Evolutionary conservation across 2,888 invertebrate genomes (phyloP).

Genomic region (Lasius fuliginosus): DNA sequence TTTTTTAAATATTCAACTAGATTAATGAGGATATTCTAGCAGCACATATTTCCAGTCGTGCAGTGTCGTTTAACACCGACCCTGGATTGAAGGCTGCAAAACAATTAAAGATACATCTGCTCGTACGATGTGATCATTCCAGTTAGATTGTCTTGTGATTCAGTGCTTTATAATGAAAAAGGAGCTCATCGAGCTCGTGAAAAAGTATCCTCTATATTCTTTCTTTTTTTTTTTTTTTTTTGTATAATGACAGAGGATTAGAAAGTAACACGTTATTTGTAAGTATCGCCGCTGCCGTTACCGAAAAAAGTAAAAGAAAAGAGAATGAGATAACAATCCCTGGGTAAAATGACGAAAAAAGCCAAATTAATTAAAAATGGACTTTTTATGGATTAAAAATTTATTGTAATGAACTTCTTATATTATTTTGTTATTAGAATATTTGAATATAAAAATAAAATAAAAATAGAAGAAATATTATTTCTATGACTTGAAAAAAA

Average conservation of each 20-base stretch:
- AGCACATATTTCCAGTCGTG: not conserved
- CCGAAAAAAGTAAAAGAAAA: no score
- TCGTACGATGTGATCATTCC: not conserved
- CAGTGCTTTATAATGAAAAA: not conserved
- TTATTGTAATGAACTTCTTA: no score
- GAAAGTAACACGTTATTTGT: no score
- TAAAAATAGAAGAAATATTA: no score
- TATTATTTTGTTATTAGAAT: no score
- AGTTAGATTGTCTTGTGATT: not conserved
- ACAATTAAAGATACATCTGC: not conserved
- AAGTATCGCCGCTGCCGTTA: no score
- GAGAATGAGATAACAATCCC: no score
- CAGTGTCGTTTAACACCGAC: not conserved
- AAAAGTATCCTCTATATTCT: not conserved
- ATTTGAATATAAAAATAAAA: no score
- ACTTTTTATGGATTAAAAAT: no score
- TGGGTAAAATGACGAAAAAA: no score
- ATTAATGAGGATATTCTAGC: not conserved
- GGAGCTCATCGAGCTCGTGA: not conserved
- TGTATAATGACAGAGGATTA: not conserved
- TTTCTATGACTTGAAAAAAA: no score
- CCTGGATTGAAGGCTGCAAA: not conserved
- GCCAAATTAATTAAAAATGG: no score
- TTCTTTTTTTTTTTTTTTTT: conserved; percentile 1
- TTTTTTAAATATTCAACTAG: not conserved